These are phyloP conservation scores for Tenualosa thibaudeaui DNA, from an alignment of 2,797 vertebrate genomes.

Conservation along the genomic window DNA sequence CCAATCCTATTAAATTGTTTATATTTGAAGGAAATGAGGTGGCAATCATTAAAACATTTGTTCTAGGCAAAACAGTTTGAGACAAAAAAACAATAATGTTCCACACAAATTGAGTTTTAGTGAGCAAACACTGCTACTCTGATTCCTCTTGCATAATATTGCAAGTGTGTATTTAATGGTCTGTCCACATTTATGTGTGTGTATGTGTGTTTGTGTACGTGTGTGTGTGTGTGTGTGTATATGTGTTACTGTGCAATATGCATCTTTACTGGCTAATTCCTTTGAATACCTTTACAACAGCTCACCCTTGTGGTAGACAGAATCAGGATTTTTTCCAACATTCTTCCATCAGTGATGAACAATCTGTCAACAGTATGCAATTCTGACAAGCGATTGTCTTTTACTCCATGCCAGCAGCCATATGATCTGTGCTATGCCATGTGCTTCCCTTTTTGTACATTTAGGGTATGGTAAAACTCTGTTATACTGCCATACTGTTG, in stretches of 20 bases:
- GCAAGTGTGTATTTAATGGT: not conserved
- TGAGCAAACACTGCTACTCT: not conserved
- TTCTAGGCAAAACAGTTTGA: not conserved
- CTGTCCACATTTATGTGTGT: not conserved
- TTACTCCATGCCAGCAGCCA: not conserved
- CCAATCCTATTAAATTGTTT: not conserved
- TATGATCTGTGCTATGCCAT: not conserved
- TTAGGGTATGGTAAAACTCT: not conserved
- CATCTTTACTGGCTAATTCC: not conserved
- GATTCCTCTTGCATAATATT: not conserved
- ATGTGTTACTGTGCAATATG: not conserved
- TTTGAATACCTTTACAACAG: constrained; percentile 24
- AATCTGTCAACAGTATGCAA: not conserved
- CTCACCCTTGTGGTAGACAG: constrained; percentile 31
- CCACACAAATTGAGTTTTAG: not conserved
- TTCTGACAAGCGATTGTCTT: not conserved
- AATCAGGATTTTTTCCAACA: not conserved
- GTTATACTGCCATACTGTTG: not conserved
- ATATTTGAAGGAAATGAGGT: constrained; percentile 3
- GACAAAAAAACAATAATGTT: not conserved
- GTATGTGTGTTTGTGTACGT: not conserved
- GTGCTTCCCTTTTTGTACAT: not conserved
- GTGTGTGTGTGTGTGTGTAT: not conserved
- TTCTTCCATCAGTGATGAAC: not conserved
- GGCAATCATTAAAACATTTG: constrained; percentile 21